These are phyloP conservation scores for Mionectes olivaceus DNA, from an alignment of 2,797 vertebrate species.

Conservation along the genomic window DNA sequence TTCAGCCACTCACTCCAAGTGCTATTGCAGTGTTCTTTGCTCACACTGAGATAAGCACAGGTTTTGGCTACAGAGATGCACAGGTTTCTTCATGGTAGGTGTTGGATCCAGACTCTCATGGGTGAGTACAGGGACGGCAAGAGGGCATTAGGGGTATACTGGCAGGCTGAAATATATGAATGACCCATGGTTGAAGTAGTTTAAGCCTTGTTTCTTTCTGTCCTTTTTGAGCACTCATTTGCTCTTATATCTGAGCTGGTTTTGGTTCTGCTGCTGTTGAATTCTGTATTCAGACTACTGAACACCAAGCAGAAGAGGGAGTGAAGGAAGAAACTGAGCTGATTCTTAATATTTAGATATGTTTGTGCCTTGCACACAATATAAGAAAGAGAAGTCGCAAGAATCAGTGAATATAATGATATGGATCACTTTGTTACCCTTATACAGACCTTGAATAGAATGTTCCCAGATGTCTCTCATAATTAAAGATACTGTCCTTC, in stretches of 20 bases:
- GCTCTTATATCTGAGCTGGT: not conserved
- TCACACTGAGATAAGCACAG: not conserved
- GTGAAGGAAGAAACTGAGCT: not conserved
- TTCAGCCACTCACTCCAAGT: not conserved
- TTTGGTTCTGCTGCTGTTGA: not conserved
- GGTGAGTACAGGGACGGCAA: not conserved
- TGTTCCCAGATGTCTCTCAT: not conserved
- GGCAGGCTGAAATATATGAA: not conserved
- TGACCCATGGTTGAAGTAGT: no score
- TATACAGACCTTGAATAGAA: not conserved
- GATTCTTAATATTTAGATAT: not conserved
- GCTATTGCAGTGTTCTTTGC: not conserved
- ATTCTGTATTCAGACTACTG: not conserved
- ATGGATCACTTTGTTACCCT: not conserved
- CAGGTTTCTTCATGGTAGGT: not conserved
- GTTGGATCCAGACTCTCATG: accelerated
- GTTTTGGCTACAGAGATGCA: not conserved
- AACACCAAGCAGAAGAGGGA: not conserved
- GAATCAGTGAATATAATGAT: not conserved
- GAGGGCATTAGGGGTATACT: accelerated
- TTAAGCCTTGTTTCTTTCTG: not conserved
- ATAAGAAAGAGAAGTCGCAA: not conserved
- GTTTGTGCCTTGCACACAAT: not conserved
- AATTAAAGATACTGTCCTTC: not conserved
- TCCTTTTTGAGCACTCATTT: not conserved